These are phyloP conservation scores for Takifugu flavidus DNA, from an alignment of 2,113 vertebrate genomes.

Conservation along the genomic window DNA sequence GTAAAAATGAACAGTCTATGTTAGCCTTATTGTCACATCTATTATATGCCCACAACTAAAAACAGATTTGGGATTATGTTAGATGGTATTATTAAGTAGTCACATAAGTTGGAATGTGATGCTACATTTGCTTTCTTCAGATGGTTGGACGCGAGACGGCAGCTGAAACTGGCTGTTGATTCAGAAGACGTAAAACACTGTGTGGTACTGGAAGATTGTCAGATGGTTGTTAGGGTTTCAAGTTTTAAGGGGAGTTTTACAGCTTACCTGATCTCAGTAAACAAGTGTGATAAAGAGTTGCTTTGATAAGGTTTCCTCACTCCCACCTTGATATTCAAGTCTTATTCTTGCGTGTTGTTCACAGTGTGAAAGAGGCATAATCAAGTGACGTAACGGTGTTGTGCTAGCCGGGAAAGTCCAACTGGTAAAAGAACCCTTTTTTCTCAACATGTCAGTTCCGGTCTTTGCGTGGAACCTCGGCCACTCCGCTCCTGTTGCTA, in stretches of 20 bases:
- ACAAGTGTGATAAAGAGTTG: slow-evolving; percentile 2
- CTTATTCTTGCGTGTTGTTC: slow-evolving; percentile 31
- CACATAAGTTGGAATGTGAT: slow-evolving; percentile 54
- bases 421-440: slow-evolving; percentile 4
- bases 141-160: no score
- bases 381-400: slow-evolving; percentile 19
- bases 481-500: slow-evolving; percentile 68
- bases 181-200: no score
- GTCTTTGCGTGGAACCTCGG: slow-evolving; percentile 2
- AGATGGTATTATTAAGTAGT: slow-evolving; percentile 30
- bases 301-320: neutral
- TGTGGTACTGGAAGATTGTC: slow-evolving; percentile 26
- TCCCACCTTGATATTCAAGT: slow-evolving; percentile 17
- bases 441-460: slow-evolving; percentile 18
- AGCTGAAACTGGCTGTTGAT: no score
- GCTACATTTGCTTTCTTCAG: slow-evolving; percentile 23
- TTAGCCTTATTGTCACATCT: no score
- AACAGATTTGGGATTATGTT: slow-evolving; percentile 11
- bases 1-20: no score
- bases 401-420: slow-evolving; percentile 8
- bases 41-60: no score
- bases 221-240: slow-evolving; percentile 18
- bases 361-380: slow-evolving; percentile 51
- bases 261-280: slow-evolving; percentile 27
- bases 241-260: neutral